phyloP scores from a whole-genome alignment of 2,113 vertebrate genomes.

The Bos taurus region ARS-UCD2.0 NC_037333.1:56079001-56079500 shows the following conservation, averaged over 20 bases:
- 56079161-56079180: neutral
- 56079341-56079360: neutral
- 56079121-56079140: neutral
- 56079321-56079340: neutral
- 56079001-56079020: neutral
- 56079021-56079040: neutral
- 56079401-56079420: neutral
- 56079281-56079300: neutral
- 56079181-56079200: neutral
- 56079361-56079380: neutral
- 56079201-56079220: neutral
- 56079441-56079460: neutral
- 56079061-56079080: neutral
- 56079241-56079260: neutral
- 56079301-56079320: neutral
- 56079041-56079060: neutral
- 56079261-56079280: neutral
- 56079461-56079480: neutral
- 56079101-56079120: neutral
- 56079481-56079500: neutral
- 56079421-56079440: neutral
- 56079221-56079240: neutral
- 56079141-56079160: neutral
- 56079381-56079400: neutral
- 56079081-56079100: neutral